Evolutionary conservation across 2,888 invertebrate species (phyloP), one percentile per base, ranked within the genome.

Genomic region (Entomobrya proxima): DNA sequence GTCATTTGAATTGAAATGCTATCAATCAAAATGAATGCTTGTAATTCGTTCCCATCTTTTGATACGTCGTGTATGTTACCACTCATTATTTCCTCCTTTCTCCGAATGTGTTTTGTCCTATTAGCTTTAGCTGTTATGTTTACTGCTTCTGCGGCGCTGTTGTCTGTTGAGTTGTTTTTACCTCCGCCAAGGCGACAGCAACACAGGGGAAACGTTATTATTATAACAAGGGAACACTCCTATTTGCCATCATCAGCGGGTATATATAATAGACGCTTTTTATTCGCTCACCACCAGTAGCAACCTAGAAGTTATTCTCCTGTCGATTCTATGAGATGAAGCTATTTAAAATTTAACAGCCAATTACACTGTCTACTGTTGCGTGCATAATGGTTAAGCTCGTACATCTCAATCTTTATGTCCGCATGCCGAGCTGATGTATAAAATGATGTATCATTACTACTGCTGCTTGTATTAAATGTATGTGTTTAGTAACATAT

Each of bases 301-400:
- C 76, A 58, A 15, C 32, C 13, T 44, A 52, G 52, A 18, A 18
- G n/a, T 61, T 61, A 32, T 55, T 50, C 50, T 47, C 55, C 30
- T 75, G 75, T 64, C 82, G 64, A 44, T 37, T 82, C 37, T 69
- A 58, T 74, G 81, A 81, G 81, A 81, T 84, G 84, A 84, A 72
- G 84, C 84, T 84, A 69, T 84, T 84, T 84, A 84, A 84, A 84
- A 77, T 84, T 84, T 84, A 84, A 84, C 84, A 84, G 84, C 84
- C 84, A 84, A 84, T 84, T 84, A 84, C 84, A 77, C 77, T 84
- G 84, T 84, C 84, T 84, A 84, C 84, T 84, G 84, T 84, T 84
- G 84, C 84, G 84, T 84, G 84, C 77, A 77, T 84, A 84, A 84
- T 84, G 47, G 37, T 27, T 77, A n/a, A 27, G 64, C 37, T 69